phyloP scores from a whole-genome alignment of 35 echinoderm and acorn worm species.

The Nesometra sesokonis region DNA sequence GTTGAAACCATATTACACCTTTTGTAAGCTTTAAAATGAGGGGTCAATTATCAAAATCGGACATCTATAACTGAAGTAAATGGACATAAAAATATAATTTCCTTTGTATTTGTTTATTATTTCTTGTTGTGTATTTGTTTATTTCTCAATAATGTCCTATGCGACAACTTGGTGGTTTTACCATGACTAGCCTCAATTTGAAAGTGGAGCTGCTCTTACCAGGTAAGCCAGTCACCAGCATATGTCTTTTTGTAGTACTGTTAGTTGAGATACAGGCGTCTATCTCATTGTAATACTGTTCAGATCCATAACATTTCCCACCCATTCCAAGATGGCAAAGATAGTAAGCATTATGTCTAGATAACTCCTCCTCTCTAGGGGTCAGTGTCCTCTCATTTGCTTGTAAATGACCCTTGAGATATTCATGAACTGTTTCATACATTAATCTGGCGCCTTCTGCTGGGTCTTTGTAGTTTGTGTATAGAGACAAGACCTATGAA shows the following conservation, averaged over 20 bases:
- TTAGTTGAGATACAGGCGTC: conserved; percentile 23
- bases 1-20: no score
- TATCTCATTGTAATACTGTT: conserved; percentile 28
- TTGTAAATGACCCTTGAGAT: conserved; percentile 22
- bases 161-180: no score
- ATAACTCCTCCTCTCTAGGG: conserved; percentile 28
- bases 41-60: no score
- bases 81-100: no score
- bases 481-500: conserved; percentile 26
- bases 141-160: no score
- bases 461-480: conserved; percentile 42
- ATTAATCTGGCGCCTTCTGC: conserved; percentile 49
- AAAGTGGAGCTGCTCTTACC: conserved; percentile 22
- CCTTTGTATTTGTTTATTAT: no score
- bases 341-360: conserved; percentile 34
- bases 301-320: conserved; percentile 40
- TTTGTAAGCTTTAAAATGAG: no score
- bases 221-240: conserved; percentile 36
- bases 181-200: no score
- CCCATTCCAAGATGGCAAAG: conserved; percentile 48
- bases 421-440: conserved; percentile 49
- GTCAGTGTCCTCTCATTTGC: conserved; percentile 7
- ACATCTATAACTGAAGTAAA: no score
- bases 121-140: no score
- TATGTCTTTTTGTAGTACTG: conserved; percentile 1